Evolutionary conservation across 2,888 invertebrate genomes (phyloP), one percentile per base, ranked within the genome.

Genomic region (Operophtera brumata): DNA sequence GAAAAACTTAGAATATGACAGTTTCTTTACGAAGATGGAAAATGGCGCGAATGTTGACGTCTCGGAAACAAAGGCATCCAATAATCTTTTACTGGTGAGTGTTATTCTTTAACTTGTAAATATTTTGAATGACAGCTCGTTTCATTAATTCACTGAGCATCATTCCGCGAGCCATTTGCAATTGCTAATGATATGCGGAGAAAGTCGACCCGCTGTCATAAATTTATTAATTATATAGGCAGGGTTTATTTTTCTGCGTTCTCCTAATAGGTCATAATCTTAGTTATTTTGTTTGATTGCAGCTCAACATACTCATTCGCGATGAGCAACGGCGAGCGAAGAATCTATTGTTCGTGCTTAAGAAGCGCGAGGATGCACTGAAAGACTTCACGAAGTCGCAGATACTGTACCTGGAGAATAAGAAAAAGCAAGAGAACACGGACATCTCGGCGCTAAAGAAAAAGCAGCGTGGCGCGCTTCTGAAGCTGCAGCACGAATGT

Each of bases 401-500:
- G 72, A 86, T 90, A 65, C 65, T 90, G 32, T 90, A 88, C 85
- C 67, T 90, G 47, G 90, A 90, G 62, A 88, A 85, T 54, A 88
- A 88, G 64, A 90, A 90, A 62, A 87, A 82, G 50, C 86, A 84
- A 35, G 87, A 87, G 1, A 86, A 86, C 47, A 88, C 78, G 0
- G 90, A 89, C 61, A 83, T 87, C 57, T 81, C 90, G 0, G 84
- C 92, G 7, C 87, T 94, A 11, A 92, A 92, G 68, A 94, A 94
- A 69, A 93, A 93, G 62, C 93, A 94, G 72, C 86, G 94, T 41
- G 93, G 93, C 1, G 85, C 94, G 11, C 77, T 94, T 48, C 78
- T 93, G 36, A 93, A 92, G 70, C 79, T 94, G 30, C 92, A 94
- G 57, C 92, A 93, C 71, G 93, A 94, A 69, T 92, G 93, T 73